These are phyloP conservation scores for Eledone cirrhosa DNA, from an alignment of 2,888 invertebrate species.

Conservation along the genomic window DNA sequence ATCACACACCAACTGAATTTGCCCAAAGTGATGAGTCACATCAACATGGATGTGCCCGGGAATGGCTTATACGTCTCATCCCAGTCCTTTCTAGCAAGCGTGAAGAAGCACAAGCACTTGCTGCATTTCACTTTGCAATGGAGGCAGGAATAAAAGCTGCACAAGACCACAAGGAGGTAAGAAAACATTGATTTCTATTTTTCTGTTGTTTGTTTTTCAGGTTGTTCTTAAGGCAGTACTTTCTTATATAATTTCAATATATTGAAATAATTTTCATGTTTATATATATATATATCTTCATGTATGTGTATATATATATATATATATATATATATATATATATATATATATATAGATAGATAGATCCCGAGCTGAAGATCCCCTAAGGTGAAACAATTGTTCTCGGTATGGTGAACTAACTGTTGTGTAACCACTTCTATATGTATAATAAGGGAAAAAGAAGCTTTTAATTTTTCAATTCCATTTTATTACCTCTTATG, in stretches of 20 bases:
- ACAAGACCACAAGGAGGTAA: slow-evolving; percentile 65
- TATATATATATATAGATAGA: no score
- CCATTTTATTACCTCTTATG: no score
- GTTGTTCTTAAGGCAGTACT: no score
- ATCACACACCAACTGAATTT: slow-evolving; percentile 94
- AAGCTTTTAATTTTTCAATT: no score
- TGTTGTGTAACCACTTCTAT: no score
- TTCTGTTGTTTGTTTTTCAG: neutral
- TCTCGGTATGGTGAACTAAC: no score
- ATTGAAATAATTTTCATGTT: neutral
- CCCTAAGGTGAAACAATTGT: no score
- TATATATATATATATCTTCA: no score
- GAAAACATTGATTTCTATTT: slow-evolving; percentile 5
- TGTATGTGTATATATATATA: no score
- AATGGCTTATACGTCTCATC: slow-evolving; percentile 91
- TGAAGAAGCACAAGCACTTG: slow-evolving; percentile 94
- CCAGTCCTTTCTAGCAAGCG: slow-evolving; percentile 93
- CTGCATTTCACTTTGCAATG: slow-evolving; percentile 98
- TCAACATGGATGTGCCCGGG: slow-evolving; percentile 94
- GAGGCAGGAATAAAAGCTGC: slow-evolving; percentile 95
- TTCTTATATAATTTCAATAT: neutral
- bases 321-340: no score
- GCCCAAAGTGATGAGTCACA: slow-evolving; percentile 81
- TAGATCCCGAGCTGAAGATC: no score
- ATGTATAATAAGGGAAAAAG: no score